These are phyloP conservation scores for Tragopan temminckii DNA, from an alignment of 2,797 vertebrate genomes.

Conservation along the genomic window DNA sequence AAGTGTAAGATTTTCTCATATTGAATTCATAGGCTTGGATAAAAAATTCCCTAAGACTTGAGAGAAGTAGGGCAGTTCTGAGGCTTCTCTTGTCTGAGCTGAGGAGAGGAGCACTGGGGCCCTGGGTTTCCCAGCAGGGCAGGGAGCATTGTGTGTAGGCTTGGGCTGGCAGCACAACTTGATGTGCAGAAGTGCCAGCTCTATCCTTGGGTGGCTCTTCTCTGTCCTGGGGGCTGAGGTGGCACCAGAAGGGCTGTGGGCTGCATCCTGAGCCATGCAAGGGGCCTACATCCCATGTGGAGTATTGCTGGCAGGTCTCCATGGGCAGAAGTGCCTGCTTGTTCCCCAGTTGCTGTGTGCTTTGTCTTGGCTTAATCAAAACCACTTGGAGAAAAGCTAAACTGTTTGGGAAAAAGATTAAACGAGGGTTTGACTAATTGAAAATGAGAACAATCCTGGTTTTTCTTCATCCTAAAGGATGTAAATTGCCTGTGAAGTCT, in stretches of 20 bases:
- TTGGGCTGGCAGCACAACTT: background rate
- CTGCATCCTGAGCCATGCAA: background rate
- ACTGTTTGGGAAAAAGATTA: slow-evolving; percentile 65
- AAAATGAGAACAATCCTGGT: slow-evolving; percentile 55
- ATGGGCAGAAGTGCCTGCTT: background rate
- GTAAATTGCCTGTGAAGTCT: slow-evolving; percentile 28
- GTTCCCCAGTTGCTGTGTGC: background rate
- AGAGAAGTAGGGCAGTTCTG: background rate
- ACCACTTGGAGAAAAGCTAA: slow-evolving; percentile 60
- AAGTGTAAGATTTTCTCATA: background rate
- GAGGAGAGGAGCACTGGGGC: background rate
- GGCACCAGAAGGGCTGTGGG: background rate
- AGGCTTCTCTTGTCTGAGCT: fast-evolving
- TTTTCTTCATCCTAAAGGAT: background rate
- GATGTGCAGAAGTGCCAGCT: background rate
- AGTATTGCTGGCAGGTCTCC: background rate
- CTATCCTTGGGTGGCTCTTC: background rate
- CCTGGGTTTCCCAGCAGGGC: background rate
- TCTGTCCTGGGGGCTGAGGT: background rate
- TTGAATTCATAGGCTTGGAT: background rate
- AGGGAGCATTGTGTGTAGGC: background rate
- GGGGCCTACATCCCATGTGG: background rate
- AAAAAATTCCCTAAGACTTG: background rate
- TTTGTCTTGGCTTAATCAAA: slow-evolving; percentile 52
- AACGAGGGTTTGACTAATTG: slow-evolving; percentile 56